Evolutionary conservation across 2,113 vertebrate genomes (phyloP), one percentile per base, ranked within the genome.

Genomic region (Rhynchopsitta pachyrhyncha): DNA sequence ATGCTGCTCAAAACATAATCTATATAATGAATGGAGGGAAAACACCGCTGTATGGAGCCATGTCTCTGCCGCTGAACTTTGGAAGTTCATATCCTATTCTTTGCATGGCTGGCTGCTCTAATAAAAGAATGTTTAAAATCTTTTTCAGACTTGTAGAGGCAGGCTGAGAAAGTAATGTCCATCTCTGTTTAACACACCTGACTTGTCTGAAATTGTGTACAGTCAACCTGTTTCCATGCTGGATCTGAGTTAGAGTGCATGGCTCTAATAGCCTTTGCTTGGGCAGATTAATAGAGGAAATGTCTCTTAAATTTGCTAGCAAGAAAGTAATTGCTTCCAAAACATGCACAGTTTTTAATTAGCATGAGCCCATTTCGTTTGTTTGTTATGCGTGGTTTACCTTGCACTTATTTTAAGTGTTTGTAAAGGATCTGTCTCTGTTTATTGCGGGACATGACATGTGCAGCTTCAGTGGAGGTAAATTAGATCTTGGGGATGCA

Each of bases 1-100:
- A 87, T 94, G 92, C 74, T 82, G 80, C 73, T 93, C 82, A 55
- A 92, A 68, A 69, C 69, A 57, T 93, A 71, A 90, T 83, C 86
- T 93, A 74, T 81, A 41, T 93, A 95, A 92, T 79, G 92, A 96
- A 50, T 9, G 9, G 9, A 4, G 77, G 69, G 92, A 66, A 76
- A 83, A 76, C 60, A 64, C 53, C 73, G 77, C 93, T 66, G 2
- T 33, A 20, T 55, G 53, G 53, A 55, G 29, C 29, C 53, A 33
- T 71, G 4, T 88, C 68, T 80, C 3, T 88, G 37, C 59, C 42
- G 85, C 92, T 88, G 82, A 92, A 41, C 88, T 74, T 41, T 13
- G 69, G 76, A 92, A 82, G 75, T 57, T 46, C 69, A 39, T 24
- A 57, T 44, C 76, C 85, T 15, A n/a, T 94, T 69, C 68, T 70